Base-by-base conservation (phyloP, 2,888 invertebrate species). In the Mesochorus sp. region DNA sequence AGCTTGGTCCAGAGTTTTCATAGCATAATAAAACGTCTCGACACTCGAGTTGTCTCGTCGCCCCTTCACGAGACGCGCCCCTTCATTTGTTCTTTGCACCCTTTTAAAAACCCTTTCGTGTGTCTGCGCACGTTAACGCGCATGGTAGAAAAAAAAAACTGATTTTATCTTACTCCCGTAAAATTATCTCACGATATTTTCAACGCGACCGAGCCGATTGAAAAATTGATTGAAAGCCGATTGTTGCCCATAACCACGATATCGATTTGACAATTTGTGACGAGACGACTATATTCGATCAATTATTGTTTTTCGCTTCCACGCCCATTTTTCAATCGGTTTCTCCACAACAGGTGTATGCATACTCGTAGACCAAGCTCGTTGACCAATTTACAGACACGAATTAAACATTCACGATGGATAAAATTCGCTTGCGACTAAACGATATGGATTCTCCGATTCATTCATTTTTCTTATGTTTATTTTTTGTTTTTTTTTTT, bases 1-100 rank as follows among this genome's bases (percentile, higher is more conserved):
- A 86, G 85, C 86, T 86, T 86, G 86, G 85, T 85, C 85, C 82
- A 53, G 59, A 51, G 57, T 55, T 67, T 72, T 19, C 21, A 31
- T 49, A 21, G 49, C 31, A 37, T 49, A 57, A 42, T 51, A 37
- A 64, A 77, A 72, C 62, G 34, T 64, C 47, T 68, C 55, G 61
- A 75, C 34, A 76, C 80, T 76, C 66, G 72, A 80, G 70, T 74
- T 42, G 74, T 77, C 72, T 80, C 68, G 67, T 68, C 51, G 14
- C 39, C 28, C 19, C 47, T 6, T 71, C 24, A 47, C 64, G 66
- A 42, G 49, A 31, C 19, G 19, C 31, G 10, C 37, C 55, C 57
- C 12, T 21, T 17, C 14, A n/a, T 47, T 3, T 24, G 44, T 39
- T 26, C 42, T 59, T 64, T 12, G 37, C 21, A 5, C 55, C 26